Conservation (phyloP, 2,888 invertebrate species). For the Coelopa pilipes region DNA sequence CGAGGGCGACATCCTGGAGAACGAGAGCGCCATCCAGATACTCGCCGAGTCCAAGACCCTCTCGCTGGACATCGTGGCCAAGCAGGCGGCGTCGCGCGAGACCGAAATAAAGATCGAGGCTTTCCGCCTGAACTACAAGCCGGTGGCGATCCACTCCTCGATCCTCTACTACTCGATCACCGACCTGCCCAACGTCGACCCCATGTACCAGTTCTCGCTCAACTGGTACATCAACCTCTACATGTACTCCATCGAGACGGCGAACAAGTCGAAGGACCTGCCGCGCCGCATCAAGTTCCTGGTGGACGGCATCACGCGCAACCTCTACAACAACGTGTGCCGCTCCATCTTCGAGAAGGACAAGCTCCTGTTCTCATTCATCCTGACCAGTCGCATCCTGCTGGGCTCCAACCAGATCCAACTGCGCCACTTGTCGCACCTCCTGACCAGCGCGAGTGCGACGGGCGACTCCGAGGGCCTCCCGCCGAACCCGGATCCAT, state of each 20-base stretch:
- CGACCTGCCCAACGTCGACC: conserved; percentile 87
- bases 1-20: conserved; percentile 90
- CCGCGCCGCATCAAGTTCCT: conserved; percentile 80
- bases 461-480: conserved; percentile 64
- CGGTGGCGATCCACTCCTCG: conserved; percentile 87
- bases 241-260: conserved; percentile 65
- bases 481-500: conserved; percentile 76
- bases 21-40: conserved; percentile 88
- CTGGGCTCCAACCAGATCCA: conserved; percentile 73
- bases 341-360: conserved; percentile 90
- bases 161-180: conserved; percentile 89
- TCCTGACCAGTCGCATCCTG: conserved; percentile 76
- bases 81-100: conserved; percentile 84
- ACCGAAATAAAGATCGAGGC: conserved; percentile 86
- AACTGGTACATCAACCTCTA: conserved; percentile 88
- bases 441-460: conserved; percentile 74
- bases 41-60: conserved; percentile 86
- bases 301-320: conserved; percentile 83
- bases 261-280: conserved; percentile 73
- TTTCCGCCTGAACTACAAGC: conserved; percentile 83
- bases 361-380: conserved; percentile 86
- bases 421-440: conserved; percentile 77
- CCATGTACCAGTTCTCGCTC: conserved; percentile 95
- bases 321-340: conserved; percentile 87
- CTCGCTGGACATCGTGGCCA: conserved; percentile 83